phyloP scores from a whole-genome alignment of 2,797 vertebrate species.

The Peromyscus attwateri region DNA sequence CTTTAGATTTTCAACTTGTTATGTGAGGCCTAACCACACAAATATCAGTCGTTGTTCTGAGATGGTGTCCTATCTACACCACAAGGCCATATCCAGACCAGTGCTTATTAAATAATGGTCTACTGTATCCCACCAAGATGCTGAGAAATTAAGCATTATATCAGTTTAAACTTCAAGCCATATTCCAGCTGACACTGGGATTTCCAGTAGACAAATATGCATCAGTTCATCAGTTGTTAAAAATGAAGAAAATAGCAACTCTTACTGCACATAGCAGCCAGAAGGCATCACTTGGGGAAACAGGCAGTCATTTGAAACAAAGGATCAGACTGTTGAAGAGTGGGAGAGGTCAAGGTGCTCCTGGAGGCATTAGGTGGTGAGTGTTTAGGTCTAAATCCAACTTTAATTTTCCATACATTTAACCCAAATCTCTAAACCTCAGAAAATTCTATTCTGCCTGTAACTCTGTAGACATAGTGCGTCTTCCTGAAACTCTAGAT shows the following conservation, averaged over 20 bases:
- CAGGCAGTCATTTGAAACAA: fast-evolving
- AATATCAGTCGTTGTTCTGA: neutral
- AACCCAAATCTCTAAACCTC: neutral
- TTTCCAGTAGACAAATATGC: fast-evolving
- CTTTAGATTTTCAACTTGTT: neutral
- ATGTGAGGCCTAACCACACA: neutral
- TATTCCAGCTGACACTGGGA: neutral
- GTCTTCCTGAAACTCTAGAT: fast-evolving
- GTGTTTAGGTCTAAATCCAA: neutral
- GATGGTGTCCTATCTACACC: fast-evolving
- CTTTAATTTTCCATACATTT: neutral
- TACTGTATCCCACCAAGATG: neutral
- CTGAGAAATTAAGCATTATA: neutral
- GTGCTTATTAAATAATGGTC: neutral
- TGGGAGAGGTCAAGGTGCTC: neutral
- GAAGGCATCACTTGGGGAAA: fast-evolving
- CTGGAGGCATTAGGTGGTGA: neutral
- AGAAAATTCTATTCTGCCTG: neutral
- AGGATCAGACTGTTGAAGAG: too few relatives aligned
- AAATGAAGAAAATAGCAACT: fast-evolving
- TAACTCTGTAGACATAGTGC: fast-evolving
- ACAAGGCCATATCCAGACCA: fast-evolving
- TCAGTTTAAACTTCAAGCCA: neutral
- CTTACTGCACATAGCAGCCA: fast-evolving
- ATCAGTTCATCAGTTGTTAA: neutral